These are phyloP conservation scores for Rachycentron canadum DNA, from an alignment of 2,797 vertebrate genomes.

Conservation along the genomic window DNA sequence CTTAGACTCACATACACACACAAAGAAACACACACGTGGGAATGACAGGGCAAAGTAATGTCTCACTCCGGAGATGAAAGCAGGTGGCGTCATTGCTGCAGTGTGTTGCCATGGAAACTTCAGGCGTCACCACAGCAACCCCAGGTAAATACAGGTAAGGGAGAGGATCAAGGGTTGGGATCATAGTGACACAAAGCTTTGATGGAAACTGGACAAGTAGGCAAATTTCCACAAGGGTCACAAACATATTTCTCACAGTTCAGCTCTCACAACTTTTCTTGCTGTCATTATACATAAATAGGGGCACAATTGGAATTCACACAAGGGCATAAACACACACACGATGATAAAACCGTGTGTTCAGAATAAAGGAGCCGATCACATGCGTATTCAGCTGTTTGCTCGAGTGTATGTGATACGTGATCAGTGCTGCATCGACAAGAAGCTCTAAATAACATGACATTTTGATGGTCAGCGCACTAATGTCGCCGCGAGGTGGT, in stretches of 20 bases:
- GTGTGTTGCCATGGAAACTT: slow-evolving; percentile 41
- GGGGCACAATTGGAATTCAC: background rate
- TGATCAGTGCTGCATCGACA: background rate
- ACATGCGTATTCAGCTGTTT: background rate
- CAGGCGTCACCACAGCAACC: slow-evolving; percentile 48
- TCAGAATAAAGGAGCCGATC: background rate
- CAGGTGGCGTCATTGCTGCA: slow-evolving; percentile 13
- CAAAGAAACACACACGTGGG: slow-evolving; percentile 9
- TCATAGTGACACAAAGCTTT: slow-evolving; percentile 43
- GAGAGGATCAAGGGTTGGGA: slow-evolving; percentile 55
- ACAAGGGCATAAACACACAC: background rate
- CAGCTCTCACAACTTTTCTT: background rate
- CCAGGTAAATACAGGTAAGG: slow-evolving; percentile 76
- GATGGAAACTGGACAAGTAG: slow-evolving; percentile 30
- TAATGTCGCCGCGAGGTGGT: background rate
- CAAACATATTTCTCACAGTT: background rate
- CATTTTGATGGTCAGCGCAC: too few relatives aligned
- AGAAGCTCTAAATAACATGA: slow-evolving; percentile 10
- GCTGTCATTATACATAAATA: background rate
- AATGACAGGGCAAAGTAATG: slow-evolving; percentile 70
- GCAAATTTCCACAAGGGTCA: background rate
- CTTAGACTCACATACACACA: slow-evolving; percentile 29
- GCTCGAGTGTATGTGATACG: slow-evolving; percentile 3
- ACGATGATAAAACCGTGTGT: background rate
- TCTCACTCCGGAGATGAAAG: slow-evolving; percentile 71